Conservation (phyloP, 2,888 invertebrate species). For the Yponomeuta sedellus region DNA sequence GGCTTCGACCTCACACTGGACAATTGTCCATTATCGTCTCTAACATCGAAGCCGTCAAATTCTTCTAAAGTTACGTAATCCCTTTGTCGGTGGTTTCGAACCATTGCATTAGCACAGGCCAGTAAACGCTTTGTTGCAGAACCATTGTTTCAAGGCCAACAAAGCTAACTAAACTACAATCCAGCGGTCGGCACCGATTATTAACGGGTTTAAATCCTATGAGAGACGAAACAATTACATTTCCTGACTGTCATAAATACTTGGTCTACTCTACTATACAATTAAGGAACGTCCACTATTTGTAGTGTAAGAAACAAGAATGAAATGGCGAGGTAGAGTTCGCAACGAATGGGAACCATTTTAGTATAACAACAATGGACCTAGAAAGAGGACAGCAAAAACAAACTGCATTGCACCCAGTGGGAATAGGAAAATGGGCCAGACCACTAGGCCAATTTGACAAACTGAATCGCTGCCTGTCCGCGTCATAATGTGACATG, state of each 20-base stretch:
- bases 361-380: not conserved
- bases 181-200: conserved; percentile 9
- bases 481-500: not conserved
- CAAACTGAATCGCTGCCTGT: not conserved
- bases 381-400: not conserved
- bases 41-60: not conserved
- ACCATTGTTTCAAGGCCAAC: conserved; percentile 9
- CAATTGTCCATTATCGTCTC: conserved; percentile 3
- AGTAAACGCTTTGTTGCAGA: conserved; percentile 5
- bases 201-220: conserved; percentile 8
- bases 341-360: not conserved
- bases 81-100: conserved; percentile 4
- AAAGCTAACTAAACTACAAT: not conserved
- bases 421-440: not conserved
- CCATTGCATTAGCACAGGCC: conserved; percentile 9
- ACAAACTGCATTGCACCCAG: not conserved
- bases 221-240: conserved; percentile 5
- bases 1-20: not conserved
- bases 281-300: not conserved
- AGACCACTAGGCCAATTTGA: not conserved
- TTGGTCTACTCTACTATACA: not conserved
- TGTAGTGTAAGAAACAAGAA: not conserved
- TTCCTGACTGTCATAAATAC: not conserved
- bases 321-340: conserved; percentile 1
- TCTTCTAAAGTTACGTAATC: conserved; percentile 3